A percentile compares a stretch with the other conserved stretches of the same genome.
These are phyloP conservation scores for Pimpla rufipes DNA, from an alignment of 2,888 invertebrate genomes.

Conservation along the genomic window DNA sequence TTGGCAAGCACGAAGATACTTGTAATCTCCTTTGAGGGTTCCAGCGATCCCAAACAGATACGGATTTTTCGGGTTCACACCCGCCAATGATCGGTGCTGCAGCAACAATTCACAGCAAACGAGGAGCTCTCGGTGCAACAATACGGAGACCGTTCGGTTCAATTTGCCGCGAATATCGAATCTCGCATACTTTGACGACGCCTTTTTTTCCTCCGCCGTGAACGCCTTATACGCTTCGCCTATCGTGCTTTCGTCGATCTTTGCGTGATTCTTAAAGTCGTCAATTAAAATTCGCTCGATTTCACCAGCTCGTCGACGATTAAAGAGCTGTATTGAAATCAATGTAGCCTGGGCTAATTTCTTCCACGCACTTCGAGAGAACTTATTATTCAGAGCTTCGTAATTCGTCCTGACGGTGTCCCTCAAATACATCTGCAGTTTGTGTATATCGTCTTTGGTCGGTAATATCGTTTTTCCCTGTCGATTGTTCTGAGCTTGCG, in stretches of 20 bases:
- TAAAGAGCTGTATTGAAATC: no score
- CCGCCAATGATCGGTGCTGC: conserved; percentile 25
- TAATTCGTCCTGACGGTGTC: no score
- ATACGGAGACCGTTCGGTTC: conserved; percentile 49
- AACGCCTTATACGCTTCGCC: conserved; percentile 7
- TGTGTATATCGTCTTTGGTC: no score
- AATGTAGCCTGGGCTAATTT: conserved; percentile 4
- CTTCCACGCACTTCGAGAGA: not conserved
- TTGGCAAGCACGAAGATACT: conserved; percentile 50
- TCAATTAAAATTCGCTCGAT: conserved; percentile 21
- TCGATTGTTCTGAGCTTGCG: no score
- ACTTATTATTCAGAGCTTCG: no score
- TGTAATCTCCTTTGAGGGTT: conserved; percentile 22
- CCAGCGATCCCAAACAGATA: conserved; percentile 61
- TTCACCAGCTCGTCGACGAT: no score
- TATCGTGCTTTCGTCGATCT: no score
- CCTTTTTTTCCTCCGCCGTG: not conserved
- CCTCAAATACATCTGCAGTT: no score
- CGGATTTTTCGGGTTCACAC: conserved; percentile 54
- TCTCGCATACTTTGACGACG: conserved; percentile 22
- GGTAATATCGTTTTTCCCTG: no score
- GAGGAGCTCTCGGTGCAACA: conserved; percentile 36
- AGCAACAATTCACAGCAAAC: no score
- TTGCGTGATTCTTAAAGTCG: no score
- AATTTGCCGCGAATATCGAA: conserved; percentile 55